phyloP scores from a whole-genome alignment of 2,797 vertebrate genomes.

The Erpetoichthys calabaricus region DNA sequence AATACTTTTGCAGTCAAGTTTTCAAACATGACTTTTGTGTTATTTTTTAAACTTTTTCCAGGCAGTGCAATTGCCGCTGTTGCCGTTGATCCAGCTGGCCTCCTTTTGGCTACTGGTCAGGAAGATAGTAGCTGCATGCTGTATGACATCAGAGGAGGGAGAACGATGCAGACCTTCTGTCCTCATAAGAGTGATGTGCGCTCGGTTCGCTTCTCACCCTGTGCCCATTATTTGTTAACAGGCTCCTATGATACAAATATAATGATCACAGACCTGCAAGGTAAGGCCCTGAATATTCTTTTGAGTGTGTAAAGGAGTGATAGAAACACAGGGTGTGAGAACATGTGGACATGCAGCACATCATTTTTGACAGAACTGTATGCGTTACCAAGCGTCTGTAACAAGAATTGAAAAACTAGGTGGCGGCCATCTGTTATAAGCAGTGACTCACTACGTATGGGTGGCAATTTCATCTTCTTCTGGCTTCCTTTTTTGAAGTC shows the following conservation, averaged over 20 bases:
- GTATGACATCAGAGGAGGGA: constrained; percentile 84
- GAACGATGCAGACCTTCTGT: constrained; percentile 83
- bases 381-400: too few species aligned
- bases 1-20: neutral
- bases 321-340: too few species aligned
- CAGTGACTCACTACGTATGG: too few species aligned
- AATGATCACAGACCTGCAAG: constrained; percentile 87
- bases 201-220: constrained; percentile 88
- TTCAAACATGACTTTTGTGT: too few species aligned
- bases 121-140: constrained; percentile 93
- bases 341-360: too few species aligned
- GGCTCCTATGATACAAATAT: constrained; percentile 95
- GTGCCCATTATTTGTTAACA: constrained; percentile 88
- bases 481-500: too few species aligned
- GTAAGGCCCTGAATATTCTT: constrained; percentile 34
- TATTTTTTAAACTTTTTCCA: constrained; percentile 20
- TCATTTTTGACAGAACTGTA: neutral
- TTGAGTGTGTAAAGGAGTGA: neutral
- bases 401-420: too few species aligned
- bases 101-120: constrained; percentile 85
- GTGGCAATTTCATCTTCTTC: too few species aligned
- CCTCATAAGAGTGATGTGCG: constrained; percentile 83
- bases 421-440: too few species aligned
- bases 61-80: constrained; percentile 93
- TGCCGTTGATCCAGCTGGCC: constrained; percentile 87